These are phyloP conservation scores for Spisula solida DNA, from an alignment of 2,888 invertebrate species.

Conservation along the genomic window DNA sequence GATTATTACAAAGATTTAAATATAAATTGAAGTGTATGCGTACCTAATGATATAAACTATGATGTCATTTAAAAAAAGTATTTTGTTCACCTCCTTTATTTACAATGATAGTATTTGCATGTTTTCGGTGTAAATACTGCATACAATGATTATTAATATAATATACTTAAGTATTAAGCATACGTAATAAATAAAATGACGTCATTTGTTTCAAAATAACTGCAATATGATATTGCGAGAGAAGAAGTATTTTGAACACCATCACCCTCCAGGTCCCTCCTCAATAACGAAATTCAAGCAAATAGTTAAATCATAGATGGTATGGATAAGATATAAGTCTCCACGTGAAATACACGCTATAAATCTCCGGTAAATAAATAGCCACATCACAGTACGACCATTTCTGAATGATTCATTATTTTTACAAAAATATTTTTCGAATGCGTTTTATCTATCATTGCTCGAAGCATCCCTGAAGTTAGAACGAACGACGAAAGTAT, in stretches of 20 bases:
- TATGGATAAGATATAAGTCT: background rate
- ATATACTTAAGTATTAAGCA: no score
- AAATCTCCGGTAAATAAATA: background rate
- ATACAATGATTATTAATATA: no score
- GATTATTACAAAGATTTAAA: no score
- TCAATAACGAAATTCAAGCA: background rate
- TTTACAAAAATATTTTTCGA: background rate
- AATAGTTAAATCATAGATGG: constrained; percentile 11
- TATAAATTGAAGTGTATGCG: no score
- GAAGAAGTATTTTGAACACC: background rate
- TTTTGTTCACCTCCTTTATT: no score
- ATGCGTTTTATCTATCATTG: background rate
- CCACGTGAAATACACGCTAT: background rate
- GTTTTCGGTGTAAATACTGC: no score
- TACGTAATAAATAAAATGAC: no score
- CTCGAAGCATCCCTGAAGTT: background rate
- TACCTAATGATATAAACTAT: no score
- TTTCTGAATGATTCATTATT: constrained; percentile 9
- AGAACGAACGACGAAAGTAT: background rate
- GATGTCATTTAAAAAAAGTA: no score
- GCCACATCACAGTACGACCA: constrained; percentile 8
- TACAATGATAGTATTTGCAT: no score
- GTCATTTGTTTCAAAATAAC: background rate
- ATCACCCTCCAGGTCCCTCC: background rate
- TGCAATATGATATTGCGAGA: background rate